Evolutionary conservation across 1,140 invertebrate species (phyloP).

Genomic region (Ceratina calcarata): DNA sequence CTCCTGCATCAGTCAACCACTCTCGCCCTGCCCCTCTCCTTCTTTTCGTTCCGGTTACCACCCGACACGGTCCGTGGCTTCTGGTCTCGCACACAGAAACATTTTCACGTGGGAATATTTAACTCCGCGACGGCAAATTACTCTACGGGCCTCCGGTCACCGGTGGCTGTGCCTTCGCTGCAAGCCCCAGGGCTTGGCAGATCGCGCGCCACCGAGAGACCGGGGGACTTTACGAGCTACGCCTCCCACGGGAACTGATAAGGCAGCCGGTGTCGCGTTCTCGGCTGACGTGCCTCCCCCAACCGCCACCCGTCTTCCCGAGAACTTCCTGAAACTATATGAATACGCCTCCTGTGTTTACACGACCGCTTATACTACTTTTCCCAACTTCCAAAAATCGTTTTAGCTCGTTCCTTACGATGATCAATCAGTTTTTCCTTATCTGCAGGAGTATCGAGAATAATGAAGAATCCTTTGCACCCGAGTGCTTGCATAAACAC

Average conservation of each 20-base stretch:
- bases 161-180: neutral
- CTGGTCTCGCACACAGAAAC: conserved; percentile 30
- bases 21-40: neutral
- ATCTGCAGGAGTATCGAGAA: no score
- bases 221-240: conserved; percentile 45
- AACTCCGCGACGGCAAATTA: conserved; percentile 64
- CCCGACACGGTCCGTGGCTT: conserved; percentile 3
- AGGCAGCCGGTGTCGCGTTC: conserved; percentile 8
- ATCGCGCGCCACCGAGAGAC: conserved; percentile 19
- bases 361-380: neutral
- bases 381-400: no score
- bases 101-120: conserved; percentile 72
- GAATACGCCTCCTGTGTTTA: conserved; percentile 27
- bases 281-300: conserved; percentile 9
- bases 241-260: conserved; percentile 47
- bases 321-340: conserved; percentile 4
- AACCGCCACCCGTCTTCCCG: neutral
- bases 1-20: conserved; percentile 64
- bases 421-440: no score
- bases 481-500: neutral
- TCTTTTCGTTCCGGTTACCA: neutral
- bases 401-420: no score
- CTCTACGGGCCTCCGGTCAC: conserved; percentile 54
- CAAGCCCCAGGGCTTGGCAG: conserved; percentile 4
- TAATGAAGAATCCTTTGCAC: no score